These are phyloP conservation scores for Hyppa rectilinea DNA, from an alignment of 2,888 invertebrate genomes.

Conservation along the genomic window DNA sequence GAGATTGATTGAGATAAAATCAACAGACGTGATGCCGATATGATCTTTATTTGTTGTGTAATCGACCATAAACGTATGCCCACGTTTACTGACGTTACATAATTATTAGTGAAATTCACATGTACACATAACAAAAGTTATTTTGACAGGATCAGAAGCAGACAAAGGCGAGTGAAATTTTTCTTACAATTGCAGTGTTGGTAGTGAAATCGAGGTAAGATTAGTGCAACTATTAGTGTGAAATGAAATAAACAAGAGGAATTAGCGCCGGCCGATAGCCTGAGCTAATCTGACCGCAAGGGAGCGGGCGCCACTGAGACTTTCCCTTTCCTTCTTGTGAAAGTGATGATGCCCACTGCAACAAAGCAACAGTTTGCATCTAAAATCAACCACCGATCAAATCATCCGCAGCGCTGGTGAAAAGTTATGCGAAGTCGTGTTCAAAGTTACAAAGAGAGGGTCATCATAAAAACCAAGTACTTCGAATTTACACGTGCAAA, in stretches of 20 bases:
- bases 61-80: conserved; percentile 53
- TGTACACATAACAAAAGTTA: conserved; percentile 54
- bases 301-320: conserved; percentile 85
- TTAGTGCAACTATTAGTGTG: conserved; percentile 79
- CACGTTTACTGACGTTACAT: conserved; percentile 69
- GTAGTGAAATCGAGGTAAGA: conserved; percentile 78
- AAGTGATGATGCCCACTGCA: conserved; percentile 88
- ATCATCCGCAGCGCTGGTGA: conserved; percentile 67
- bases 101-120: conserved; percentile 68
- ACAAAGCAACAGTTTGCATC: conserved; percentile 84
- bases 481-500: conserved; percentile 53
- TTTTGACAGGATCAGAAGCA: conserved; percentile 40
- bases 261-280: conserved; percentile 85
- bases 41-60: conserved; percentile 71
- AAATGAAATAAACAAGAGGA: conserved; percentile 87
- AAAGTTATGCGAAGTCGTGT: conserved; percentile 59
- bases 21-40: conserved; percentile 77
- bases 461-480: conserved; percentile 37
- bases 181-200: conserved; percentile 63
- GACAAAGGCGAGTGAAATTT: conserved; percentile 55
- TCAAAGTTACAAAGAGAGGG: conserved; percentile 21
- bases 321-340: conserved; percentile 90
- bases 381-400: conserved; percentile 76
- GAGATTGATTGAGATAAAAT: conserved; percentile 82
- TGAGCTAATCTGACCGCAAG: conserved; percentile 88